These are phyloP conservation scores for Lanistes nyassanus DNA, from an alignment of 1,140 invertebrate genomes.

Conservation along the genomic window DNA sequence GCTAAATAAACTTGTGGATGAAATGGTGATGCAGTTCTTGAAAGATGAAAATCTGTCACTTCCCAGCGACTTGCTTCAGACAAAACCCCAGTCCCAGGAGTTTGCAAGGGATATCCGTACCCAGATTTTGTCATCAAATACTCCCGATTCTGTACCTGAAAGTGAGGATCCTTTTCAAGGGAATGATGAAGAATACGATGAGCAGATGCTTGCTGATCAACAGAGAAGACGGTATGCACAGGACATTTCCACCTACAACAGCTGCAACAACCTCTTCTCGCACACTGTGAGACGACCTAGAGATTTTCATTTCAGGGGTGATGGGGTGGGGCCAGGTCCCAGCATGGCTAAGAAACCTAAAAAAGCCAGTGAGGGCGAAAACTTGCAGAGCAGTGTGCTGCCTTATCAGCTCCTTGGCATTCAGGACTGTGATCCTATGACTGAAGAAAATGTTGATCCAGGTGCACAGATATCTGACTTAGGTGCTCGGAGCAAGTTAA, in stretches of 20 bases:
- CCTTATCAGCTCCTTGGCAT: no score
- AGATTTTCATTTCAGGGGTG: not conserved
- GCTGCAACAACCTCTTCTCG: conserved; percentile 22
- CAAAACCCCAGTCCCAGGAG: not conserved
- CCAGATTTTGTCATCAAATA: no score
- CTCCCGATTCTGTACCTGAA: not conserved
- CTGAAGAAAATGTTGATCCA: no score
- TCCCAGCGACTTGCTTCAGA: conserved; percentile 8
- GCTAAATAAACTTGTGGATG: conserved; percentile 70
- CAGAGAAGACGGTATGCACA: not conserved
- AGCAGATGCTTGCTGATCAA: not conserved
- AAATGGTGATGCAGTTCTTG: conserved; percentile 65
- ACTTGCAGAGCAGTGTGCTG: conserved; percentile 1
- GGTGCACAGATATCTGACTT: no score
- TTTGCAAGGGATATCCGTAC: not conserved
- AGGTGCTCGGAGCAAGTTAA: no score
- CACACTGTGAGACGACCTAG: conserved; percentile 24
- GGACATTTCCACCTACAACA: conserved; percentile 22
- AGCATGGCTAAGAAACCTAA: conserved; percentile 12
- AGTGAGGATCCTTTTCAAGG: conserved; percentile 15
- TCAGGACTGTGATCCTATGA: not conserved
- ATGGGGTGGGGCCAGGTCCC: not conserved
- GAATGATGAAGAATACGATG: conserved; percentile 3
- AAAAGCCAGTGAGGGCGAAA: not conserved
- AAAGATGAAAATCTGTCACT: conserved; percentile 47